Conservation (phyloP, 2,797 vertebrate species). For the Phrynocephalus vlangalii region DNA sequence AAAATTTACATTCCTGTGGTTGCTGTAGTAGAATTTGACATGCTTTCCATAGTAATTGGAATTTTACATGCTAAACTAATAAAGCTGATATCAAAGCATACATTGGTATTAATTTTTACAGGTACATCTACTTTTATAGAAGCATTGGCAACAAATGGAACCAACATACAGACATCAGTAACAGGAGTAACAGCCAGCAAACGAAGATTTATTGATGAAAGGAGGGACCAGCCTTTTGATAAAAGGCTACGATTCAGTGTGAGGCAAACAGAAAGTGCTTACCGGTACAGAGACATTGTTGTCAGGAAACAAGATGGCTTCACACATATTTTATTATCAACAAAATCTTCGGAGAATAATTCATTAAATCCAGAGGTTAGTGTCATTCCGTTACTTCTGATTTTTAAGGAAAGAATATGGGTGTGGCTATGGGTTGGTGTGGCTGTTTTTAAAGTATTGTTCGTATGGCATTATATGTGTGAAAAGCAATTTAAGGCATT, state of each 20-base stretch:
- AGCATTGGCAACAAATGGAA: constrained; percentile 85
- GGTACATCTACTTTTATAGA: constrained; percentile 87
- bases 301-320: constrained; percentile 97
- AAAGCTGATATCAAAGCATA: constrained; percentile 31
- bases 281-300: constrained; percentile 95
- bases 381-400: constrained; percentile 15
- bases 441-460: neutral
- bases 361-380: constrained; percentile 95
- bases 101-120: constrained; percentile 69
- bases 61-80: constrained; percentile 16
- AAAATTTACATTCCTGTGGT: neutral
- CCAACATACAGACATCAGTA: constrained; percentile 82
- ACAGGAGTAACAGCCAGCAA: constrained; percentile 84
- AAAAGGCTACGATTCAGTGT: constrained; percentile 95
- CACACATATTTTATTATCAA: constrained; percentile 97
- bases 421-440: neutral
- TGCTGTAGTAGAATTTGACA: neutral
- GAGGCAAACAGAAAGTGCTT: constrained; percentile 94
- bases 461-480: neutral
- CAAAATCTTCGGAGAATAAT: constrained; percentile 96
- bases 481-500: neutral
- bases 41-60: neutral
- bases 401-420: neutral
- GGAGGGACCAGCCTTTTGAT: constrained; percentile 89
- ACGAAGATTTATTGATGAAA: constrained; percentile 88